Evolutionary conservation across 1,140 invertebrate species (phyloP).

Genomic region (Berghia stephanieae): DNA sequence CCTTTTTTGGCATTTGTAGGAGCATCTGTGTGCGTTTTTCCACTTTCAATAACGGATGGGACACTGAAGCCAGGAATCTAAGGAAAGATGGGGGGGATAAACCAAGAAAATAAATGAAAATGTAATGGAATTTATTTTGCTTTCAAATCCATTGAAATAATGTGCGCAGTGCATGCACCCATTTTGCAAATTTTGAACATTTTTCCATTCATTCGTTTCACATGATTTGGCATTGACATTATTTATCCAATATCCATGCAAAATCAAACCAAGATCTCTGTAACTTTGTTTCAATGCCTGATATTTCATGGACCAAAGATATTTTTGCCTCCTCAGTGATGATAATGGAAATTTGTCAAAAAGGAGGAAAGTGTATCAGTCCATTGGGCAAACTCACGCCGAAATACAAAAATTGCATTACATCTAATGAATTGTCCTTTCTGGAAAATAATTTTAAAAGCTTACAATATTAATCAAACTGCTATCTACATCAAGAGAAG

Average conservation of each 20-base stretch:
- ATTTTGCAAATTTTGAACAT: too few relatives aligned
- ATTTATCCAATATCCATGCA: too few relatives aligned
- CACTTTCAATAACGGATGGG: slow-evolving; percentile 33
- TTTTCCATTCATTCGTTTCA: not conserved
- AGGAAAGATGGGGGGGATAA: not conserved
- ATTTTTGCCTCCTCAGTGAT: too few relatives aligned
- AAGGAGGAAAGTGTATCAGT: too few relatives aligned
- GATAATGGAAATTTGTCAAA: too few relatives aligned
- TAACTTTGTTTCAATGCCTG: too few relatives aligned
- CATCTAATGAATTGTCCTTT: not conserved
- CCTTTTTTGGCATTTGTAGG: slow-evolving; percentile 15
- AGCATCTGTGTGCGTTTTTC: not conserved
- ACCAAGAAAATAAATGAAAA: not conserved
- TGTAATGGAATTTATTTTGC: not conserved
- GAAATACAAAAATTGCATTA: not conserved
- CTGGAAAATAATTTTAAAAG: not conserved
- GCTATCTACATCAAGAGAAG: too few relatives aligned
- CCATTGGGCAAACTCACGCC: too few relatives aligned
- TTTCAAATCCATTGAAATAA: not conserved
- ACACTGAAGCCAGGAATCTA: slow-evolving; percentile 56
- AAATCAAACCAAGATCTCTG: too few relatives aligned
- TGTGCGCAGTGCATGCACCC: too few relatives aligned
- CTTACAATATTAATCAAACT: too few relatives aligned
- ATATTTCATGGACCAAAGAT: too few relatives aligned
- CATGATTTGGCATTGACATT: not conserved